A percentile compares a stretch with the other conserved stretches of the same genome.
Evolutionary conservation across 2,113 vertebrate species (phyloP).

Genomic region (Micronycteris hirsuta): DNA sequence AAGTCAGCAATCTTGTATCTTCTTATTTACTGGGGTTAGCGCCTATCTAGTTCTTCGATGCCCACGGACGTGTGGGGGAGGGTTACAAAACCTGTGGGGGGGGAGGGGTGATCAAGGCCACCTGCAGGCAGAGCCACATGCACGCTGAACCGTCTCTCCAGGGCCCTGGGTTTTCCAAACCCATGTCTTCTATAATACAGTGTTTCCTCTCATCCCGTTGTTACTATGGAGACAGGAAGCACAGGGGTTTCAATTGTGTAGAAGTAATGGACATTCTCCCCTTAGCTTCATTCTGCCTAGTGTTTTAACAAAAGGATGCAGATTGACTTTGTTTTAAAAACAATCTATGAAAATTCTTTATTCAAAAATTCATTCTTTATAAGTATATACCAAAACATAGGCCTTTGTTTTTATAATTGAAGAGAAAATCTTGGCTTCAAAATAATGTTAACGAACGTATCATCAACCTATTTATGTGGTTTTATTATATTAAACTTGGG

Average conservation of each 20-base stretch:
- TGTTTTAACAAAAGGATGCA: background rate
- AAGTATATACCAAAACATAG: background rate
- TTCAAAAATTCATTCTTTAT: background rate
- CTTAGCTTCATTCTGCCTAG: background rate
- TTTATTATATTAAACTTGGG: background rate
- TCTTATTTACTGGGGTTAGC: background rate
- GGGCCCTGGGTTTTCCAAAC: background rate
- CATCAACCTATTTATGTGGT: background rate
- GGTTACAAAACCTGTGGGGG: background rate
- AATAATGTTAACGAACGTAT: background rate
- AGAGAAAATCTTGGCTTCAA: background rate
- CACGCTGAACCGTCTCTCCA: background rate
- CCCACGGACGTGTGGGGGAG: background rate
- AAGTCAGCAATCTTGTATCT: background rate
- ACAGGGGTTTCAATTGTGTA: background rate
- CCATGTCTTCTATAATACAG: background rate
- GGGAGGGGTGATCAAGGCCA: background rate
- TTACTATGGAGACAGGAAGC: background rate
- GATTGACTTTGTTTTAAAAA: background rate
- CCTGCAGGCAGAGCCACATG: background rate
- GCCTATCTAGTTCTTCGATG: background rate
- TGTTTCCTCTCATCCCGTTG: background rate
- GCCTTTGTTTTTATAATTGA: background rate
- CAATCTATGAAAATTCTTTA: background rate
- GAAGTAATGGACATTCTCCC: background rate